Evolutionary conservation across 2,113 vertebrate species (phyloP).

Genomic region (Clarias gariepinus): DNA sequence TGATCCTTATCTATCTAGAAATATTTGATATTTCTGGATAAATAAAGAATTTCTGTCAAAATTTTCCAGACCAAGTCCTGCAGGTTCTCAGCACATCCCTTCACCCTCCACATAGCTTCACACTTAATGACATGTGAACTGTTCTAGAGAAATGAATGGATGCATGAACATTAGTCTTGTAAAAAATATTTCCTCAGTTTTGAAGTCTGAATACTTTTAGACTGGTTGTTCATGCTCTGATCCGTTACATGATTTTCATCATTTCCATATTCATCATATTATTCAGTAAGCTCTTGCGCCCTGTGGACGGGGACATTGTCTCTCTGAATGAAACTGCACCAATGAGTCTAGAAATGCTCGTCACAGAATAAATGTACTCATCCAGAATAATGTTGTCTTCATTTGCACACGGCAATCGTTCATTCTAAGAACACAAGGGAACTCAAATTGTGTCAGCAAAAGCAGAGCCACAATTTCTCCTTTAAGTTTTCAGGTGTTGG

Average conservation of each 20-base stretch:
- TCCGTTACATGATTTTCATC: background rate
- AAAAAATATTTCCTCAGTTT: background rate
- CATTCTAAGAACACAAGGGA: background rate
- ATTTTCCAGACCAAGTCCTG: conserved; percentile 19
- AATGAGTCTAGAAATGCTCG: background rate
- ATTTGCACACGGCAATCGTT: background rate
- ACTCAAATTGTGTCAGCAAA: background rate
- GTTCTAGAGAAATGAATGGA: background rate
- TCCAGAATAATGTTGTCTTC: background rate
- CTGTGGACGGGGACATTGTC: background rate
- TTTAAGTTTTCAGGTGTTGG: background rate
- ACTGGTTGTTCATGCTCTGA: background rate
- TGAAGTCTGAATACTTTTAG: background rate
- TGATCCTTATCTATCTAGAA: background rate
- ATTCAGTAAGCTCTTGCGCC: background rate
- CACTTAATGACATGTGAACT: background rate
- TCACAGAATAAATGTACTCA: background rate
- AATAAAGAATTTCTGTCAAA: background rate
- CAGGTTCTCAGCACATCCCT: background rate
- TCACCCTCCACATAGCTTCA: background rate
- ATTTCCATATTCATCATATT: background rate
- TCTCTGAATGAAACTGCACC: background rate
- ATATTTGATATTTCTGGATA: conserved; percentile 14
- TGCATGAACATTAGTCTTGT: background rate
- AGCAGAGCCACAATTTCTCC: background rate